Evolutionary conservation across 2,113 vertebrate species (phyloP), one percentile per base, ranked within the genome.

Genomic region (Hepsetus odoe): DNA sequence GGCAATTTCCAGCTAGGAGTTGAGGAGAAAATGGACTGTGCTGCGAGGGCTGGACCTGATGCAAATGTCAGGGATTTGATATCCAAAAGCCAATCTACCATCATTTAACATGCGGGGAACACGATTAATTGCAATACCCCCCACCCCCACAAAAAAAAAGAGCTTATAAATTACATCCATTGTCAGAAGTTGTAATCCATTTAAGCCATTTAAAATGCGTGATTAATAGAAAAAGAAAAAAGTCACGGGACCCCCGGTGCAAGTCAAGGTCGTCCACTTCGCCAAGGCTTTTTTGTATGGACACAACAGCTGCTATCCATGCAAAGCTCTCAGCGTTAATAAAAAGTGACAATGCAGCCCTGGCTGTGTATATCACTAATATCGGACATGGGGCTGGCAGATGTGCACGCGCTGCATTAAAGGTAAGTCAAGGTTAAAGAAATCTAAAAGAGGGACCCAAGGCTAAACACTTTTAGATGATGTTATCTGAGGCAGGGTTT

Each of bases 231-330:
- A 91, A 89, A 89, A 83, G 87, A 83, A 75, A 82, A 84, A 83
- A 86, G 82, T 80, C 86, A 82, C 81, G 80, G 80, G 84, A 91
- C 85, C 44, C 44, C 84, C 79, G 88, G 91, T 90, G 91, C 91
- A 95, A 95, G 94, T 96, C 95, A 97, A 97, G 95, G 96, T 98
- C 95, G 96, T 87, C 83, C 84, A 92, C 91, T 92, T 86, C 92
- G 89, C 87, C 90, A 86, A 91, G 88, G 87, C 89, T 89, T 87
- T 49, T 84, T 87, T 80, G 85, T 86, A 86, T 89, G 93, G 94
- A 95, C 92, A 91, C 94, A 97, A 97, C 93, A 95, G 92, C 93
- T 98, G 95, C 94, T 94, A 93, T 94, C 90, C 93, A 93, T 93
- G 93, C 94, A 94, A 94, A 95, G 94, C 92, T 93, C 91, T 88